phyloP scores from a whole-genome alignment of 2,113 vertebrate species.

The Atherinomorus stipes region DNA sequence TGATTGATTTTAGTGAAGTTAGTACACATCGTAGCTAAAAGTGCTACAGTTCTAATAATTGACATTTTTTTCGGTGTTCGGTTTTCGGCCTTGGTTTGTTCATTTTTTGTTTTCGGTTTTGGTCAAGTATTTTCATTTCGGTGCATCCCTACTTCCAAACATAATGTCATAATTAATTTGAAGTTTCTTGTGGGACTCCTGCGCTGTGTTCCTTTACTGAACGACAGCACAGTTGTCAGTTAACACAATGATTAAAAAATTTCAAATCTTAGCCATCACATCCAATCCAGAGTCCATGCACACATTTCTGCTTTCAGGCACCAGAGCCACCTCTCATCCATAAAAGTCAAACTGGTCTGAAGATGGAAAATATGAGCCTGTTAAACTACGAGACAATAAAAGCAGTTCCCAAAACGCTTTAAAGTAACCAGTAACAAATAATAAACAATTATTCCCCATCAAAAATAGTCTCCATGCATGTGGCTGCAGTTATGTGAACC shows the following conservation, averaged over 20 bases:
- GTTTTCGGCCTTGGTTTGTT: no score
- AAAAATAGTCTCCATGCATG: not conserved
- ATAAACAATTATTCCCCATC: constrained; percentile 25
- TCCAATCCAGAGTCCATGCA: not conserved
- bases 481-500: not conserved
- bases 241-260: not conserved
- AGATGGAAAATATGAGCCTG: not conserved
- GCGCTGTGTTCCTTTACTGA: not conserved
- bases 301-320: not conserved
- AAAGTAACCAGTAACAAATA: constrained; percentile 24
- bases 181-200: not conserved
- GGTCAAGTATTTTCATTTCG: no score
- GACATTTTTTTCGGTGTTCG: no score
- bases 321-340: not conserved
- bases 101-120: no score
- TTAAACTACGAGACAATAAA: not conserved
- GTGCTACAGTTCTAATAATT: no score
- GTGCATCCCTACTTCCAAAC: not conserved
- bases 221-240: not conserved
- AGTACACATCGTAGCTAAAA: no score
- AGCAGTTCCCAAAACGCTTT: constrained; percentile 14
- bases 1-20: no score
- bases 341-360: not conserved
- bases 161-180: not conserved
- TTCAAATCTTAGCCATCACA: not conserved